A percentile compares a stretch with the other conserved stretches of the same genome.
Evolutionary conservation across 2,888 invertebrate species (phyloP).

Genomic region (Latrodectus hesperus): DNA sequence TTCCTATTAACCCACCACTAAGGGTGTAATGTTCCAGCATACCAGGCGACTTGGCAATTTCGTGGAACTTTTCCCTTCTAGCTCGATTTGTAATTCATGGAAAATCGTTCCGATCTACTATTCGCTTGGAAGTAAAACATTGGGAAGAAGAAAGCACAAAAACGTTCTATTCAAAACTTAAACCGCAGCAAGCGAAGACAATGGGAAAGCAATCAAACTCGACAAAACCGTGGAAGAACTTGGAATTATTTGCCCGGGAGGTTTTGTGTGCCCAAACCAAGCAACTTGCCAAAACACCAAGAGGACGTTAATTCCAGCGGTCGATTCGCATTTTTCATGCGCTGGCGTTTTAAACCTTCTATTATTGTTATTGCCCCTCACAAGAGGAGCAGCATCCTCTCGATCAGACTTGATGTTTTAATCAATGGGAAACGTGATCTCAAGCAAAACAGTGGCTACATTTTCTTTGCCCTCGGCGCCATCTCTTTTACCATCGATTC

Average conservation of each 20-base stretch:
- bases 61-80: no score
- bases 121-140: no score
- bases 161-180: no score
- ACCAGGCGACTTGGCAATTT: no score
- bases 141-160: no score
- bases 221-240: no score
- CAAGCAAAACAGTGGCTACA: conserved; percentile 45
- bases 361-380: conserved; percentile 47
- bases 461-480: conserved; percentile 26
- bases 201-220: no score
- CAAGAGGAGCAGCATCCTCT: conserved; percentile 9
- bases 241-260: not conserved
- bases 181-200: no score
- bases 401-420: conserved; percentile 26
- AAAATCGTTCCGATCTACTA: no score
- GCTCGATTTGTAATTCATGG: no score
- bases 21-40: no score
- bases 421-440: conserved; percentile 64
- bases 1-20: no score
- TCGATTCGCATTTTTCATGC: conserved; percentile 43
- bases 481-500: conserved; percentile 49
- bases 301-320: conserved; percentile 19
- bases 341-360: conserved; percentile 49
- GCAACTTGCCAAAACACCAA: conserved; percentile 30
- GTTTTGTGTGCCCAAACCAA: not conserved